phyloP scores from a whole-genome alignment of 1,140 invertebrate species.

The Polypedilum pembai region DNA sequence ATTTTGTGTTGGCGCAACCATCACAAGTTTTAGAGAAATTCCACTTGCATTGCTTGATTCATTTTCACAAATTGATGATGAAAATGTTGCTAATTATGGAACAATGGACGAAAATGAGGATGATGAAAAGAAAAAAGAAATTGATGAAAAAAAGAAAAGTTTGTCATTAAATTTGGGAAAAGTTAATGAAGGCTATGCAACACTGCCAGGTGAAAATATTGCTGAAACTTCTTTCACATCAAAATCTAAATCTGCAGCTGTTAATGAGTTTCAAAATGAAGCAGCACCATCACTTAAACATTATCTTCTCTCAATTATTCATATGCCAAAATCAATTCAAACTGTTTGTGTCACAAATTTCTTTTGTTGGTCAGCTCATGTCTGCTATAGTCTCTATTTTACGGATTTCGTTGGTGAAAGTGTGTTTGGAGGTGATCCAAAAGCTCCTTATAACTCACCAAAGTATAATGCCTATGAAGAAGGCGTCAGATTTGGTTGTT shows the following conservation, averaged over 20 bases:
- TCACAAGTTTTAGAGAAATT: constrained; percentile 83
- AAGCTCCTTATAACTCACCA: constrained; percentile 58
- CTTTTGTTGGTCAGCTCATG: constrained; percentile 96
- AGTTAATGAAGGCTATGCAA: constrained; percentile 30
- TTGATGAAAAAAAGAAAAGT: constrained; percentile 32
- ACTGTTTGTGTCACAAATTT: constrained; percentile 89
- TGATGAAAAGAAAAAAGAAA: not conserved
- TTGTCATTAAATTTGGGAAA: constrained; percentile 24
- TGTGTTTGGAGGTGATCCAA: constrained; percentile 87
- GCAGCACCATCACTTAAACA: constrained; percentile 50
- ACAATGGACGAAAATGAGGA: not conserved
- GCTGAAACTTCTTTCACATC: constrained; percentile 36
- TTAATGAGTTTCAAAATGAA: constrained; percentile 4
- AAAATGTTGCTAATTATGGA: constrained; percentile 34
- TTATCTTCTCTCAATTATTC: constrained; percentile 80
- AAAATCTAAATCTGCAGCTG: constrained; percentile 27
- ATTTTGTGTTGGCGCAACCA: constrained; percentile 66
- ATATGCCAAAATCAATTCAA: constrained; percentile 79
- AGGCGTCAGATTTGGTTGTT: constrained; percentile 89
- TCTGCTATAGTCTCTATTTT: constrained; percentile 94
- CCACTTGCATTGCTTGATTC: constrained; percentile 51
- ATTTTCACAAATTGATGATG: constrained; percentile 29
- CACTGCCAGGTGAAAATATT: constrained; percentile 30
- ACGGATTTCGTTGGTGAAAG: constrained; percentile 95
- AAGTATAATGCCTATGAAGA: constrained; percentile 68